Conservation (phyloP, 1,140 invertebrate species). For the Andricus grossulariae region DNA sequence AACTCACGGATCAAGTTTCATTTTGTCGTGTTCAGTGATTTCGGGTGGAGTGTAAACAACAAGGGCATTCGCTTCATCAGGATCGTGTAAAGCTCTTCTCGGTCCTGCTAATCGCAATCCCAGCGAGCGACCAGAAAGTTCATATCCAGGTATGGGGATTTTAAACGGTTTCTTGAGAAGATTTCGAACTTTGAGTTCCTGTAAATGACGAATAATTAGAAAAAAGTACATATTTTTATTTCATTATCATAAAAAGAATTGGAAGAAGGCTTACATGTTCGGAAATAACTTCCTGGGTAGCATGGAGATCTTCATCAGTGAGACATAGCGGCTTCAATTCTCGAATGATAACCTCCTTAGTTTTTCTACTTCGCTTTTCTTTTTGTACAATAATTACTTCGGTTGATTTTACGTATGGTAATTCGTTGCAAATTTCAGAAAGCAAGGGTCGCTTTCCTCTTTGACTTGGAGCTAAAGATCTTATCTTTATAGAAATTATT, state of each 20-base stretch:
- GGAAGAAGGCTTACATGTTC: slow-evolving; percentile 70
- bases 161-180: slow-evolving; percentile 94
- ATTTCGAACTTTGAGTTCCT: slow-evolving; percentile 88
- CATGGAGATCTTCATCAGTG: slow-evolving; percentile 62
- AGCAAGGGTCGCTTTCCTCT: slow-evolving; percentile 72
- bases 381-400: slow-evolving; percentile 48
- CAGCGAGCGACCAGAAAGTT: slow-evolving; percentile 83
- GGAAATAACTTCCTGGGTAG: slow-evolving; percentile 64
- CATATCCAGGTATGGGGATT: slow-evolving; percentile 95
- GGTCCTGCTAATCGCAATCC: slow-evolving; percentile 84
- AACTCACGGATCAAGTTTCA: slow-evolving; percentile 83
- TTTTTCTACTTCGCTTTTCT: slow-evolving; percentile 58
- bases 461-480: slow-evolving; percentile 78
- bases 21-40: slow-evolving; percentile 88
- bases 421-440: slow-evolving; percentile 61
- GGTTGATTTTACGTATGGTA: slow-evolving; percentile 24
- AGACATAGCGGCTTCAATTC: slow-evolving; percentile 64
- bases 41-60: slow-evolving; percentile 92
- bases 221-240: slow-evolving; percentile 34
- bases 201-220: slow-evolving; percentile 54
- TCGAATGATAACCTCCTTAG: slow-evolving; percentile 60
- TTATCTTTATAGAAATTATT: slow-evolving; percentile 60
- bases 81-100: slow-evolving; percentile 91
- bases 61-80: slow-evolving; percentile 93
- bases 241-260: slow-evolving; percentile 8